These are phyloP conservation scores for Megathymus violae DNA, from an alignment of 1,140 invertebrate species.

Conservation along the genomic window DNA sequence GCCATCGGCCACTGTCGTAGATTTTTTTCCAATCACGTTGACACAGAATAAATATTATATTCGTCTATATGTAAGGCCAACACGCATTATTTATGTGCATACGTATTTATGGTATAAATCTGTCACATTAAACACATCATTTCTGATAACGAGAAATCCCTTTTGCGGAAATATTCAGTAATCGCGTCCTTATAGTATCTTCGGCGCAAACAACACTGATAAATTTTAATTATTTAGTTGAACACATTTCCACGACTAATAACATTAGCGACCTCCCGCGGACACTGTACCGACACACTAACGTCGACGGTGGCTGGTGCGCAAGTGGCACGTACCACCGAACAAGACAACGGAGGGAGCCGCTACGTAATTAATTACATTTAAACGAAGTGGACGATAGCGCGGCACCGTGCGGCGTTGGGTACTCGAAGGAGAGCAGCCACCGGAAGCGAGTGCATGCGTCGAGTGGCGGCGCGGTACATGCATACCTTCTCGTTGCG, in stretches of 20 bases:
- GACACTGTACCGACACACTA: slow-evolving; percentile 36
- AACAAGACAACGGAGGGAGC: slow-evolving; percentile 25
- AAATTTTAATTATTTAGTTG: slow-evolving; percentile 47
- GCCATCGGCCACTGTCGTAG: slow-evolving; percentile 2
- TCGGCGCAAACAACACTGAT: slow-evolving; percentile 18
- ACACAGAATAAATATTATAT: slow-evolving; percentile 34
- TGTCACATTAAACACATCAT: slow-evolving; percentile 36
- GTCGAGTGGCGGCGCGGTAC: slow-evolving; percentile 46
- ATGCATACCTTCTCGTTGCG: slow-evolving; percentile 79
- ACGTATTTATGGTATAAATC: slow-evolving; percentile 38
- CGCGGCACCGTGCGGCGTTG: slow-evolving; percentile 31
- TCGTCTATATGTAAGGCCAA: slow-evolving; percentile 26
- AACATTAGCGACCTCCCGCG: slow-evolving; percentile 14
- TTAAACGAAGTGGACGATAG: slow-evolving; percentile 40
- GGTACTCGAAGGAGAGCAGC: slow-evolving; percentile 57
- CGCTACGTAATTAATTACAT: slow-evolving; percentile 27
- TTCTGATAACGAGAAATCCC: slow-evolving; percentile 44
- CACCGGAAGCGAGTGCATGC: slow-evolving; percentile 74
- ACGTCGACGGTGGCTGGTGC: slow-evolving; percentile 51
- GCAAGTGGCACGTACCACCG: slow-evolving; percentile 34
- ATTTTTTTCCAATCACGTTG: slow-evolving; percentile 12
- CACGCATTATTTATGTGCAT: slow-evolving; percentile 33
- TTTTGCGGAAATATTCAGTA: slow-evolving; percentile 35
- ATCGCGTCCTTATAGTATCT: slow-evolving; percentile 21
- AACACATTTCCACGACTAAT: slow-evolving; percentile 60